Evolutionary conservation across 2,797 vertebrate genomes (phyloP).

Genomic region (Danio aesculapii): DNA sequence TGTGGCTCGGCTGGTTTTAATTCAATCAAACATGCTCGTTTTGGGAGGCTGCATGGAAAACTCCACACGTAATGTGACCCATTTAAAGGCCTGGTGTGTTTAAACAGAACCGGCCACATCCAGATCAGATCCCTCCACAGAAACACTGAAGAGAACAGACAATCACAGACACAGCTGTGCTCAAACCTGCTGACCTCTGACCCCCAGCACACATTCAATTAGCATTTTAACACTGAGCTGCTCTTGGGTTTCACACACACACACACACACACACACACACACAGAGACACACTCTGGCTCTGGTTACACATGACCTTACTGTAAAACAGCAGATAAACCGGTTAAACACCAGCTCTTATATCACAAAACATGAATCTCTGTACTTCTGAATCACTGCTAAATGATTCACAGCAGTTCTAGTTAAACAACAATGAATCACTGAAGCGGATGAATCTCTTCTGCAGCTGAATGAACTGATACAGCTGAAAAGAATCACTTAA

Average conservation of each 20-base stretch:
- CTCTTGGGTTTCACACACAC: constrained; percentile 61
- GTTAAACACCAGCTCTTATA: no score
- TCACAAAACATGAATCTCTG: not conserved
- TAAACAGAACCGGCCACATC: constrained; percentile 61
- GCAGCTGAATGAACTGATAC: no score
- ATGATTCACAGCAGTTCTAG: no score
- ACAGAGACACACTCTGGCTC: constrained; percentile 60
- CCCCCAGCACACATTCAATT: constrained; percentile 69
- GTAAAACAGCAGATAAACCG: not conserved
- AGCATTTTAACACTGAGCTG: constrained; percentile 64
- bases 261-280: constrained; percentile 16
- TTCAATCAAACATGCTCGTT: constrained; percentile 63
- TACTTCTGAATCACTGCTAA: no score
- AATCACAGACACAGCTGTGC: constrained; percentile 61
- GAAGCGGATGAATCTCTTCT: no score
- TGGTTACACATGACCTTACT: constrained; percentile 59
- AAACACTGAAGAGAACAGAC: not conserved
- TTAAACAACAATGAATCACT: no score
- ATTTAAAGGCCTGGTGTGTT: constrained; percentile 62
- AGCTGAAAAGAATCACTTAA: no score
- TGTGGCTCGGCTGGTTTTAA: constrained; percentile 70
- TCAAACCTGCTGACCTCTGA: constrained; percentile 69
- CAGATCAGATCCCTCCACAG: constrained; percentile 39
- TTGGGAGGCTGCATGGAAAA: constrained; percentile 65
- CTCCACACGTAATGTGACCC: constrained; percentile 73